Percentiles rank a stretch among this genome's conserved stretches.
phyloP scores from a whole-genome alignment of 2,113 vertebrate genomes.

The Ciconia maguari region DNA sequence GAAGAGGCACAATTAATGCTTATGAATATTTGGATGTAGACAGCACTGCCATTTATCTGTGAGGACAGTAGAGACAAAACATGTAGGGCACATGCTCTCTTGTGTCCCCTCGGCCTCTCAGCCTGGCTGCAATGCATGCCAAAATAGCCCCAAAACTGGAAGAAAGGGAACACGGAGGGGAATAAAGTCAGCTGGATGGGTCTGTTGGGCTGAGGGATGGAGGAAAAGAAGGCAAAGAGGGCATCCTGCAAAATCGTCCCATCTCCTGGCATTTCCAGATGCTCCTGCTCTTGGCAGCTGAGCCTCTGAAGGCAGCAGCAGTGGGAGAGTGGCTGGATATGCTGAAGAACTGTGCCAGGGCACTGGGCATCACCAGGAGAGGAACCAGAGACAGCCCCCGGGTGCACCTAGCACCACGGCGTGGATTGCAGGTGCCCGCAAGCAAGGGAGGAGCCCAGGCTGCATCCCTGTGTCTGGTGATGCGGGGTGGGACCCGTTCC shows the following conservation, averaged over 20 bases:
- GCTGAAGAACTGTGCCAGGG: background rate
- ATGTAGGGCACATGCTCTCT: background rate
- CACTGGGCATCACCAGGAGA: rapidly evolving
- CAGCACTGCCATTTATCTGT: background rate
- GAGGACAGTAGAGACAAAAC: background rate
- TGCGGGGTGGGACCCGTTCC: background rate
- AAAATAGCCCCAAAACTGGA: background rate
- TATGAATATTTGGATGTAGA: background rate
- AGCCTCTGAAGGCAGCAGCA: background rate
- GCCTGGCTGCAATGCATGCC: rapidly evolving
- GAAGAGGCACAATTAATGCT: background rate
- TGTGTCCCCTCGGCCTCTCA: background rate
- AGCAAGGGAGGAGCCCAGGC: background rate
- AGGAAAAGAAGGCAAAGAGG: background rate
- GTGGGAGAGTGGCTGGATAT: background rate
- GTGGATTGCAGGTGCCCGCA: background rate
- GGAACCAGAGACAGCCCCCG: background rate
- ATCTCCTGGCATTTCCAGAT: background rate
- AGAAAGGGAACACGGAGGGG: background rate
- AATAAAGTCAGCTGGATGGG: background rate
- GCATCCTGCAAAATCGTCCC: background rate
- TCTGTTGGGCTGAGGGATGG: background rate
- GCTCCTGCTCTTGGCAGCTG: background rate
- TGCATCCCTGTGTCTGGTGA: background rate
- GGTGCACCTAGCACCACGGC: rapidly evolving